These are phyloP conservation scores for Drosophila recens DNA, from an alignment of 2,888 invertebrate species.

Conservation along the genomic window DNA sequence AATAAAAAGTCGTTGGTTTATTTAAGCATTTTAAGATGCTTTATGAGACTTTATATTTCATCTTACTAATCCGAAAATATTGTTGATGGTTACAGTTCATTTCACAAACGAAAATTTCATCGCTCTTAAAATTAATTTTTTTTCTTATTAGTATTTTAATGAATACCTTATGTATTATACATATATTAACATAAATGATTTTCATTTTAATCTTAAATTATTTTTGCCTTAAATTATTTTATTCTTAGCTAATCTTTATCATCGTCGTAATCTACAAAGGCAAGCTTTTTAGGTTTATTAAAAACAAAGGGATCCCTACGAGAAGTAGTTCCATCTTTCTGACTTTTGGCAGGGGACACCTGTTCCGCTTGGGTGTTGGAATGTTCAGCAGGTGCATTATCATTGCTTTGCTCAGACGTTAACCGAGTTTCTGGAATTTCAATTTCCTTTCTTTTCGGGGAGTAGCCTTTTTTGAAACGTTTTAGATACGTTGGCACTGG, in stretches of 20 bases:
- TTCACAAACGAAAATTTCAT: too few relatives aligned
- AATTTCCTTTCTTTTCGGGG: slow-evolving; percentile 5
- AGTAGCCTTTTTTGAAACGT: slow-evolving; percentile 33
- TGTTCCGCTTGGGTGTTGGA: slow-evolving; percentile 1
- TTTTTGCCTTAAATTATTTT: not conserved
- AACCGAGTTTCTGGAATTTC: slow-evolving; percentile 18
- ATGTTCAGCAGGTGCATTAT: not conserved
- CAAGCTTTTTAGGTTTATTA: slow-evolving; percentile 22
- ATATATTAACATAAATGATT: too few relatives aligned
- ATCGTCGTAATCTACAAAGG: slow-evolving; percentile 40
- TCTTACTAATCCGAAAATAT: too few relatives aligned
- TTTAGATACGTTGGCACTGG: slow-evolving; percentile 51
- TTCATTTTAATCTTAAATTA: too few relatives aligned
- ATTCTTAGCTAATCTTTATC: slow-evolving; percentile 8
- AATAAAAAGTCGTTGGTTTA: not conserved
- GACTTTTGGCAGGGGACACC: not conserved
- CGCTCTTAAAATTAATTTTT: too few relatives aligned
- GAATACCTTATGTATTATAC: not conserved
- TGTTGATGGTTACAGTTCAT: too few relatives aligned
- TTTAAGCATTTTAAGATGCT: not conserved
- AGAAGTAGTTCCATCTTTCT: not conserved
- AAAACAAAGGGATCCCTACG: not conserved
- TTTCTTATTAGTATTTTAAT: too few relatives aligned
- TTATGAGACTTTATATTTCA: not conserved
- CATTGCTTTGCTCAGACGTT: not conserved